Conservation (phyloP, 2,888 invertebrate species). For the Phaedon cochleariae region DNA sequence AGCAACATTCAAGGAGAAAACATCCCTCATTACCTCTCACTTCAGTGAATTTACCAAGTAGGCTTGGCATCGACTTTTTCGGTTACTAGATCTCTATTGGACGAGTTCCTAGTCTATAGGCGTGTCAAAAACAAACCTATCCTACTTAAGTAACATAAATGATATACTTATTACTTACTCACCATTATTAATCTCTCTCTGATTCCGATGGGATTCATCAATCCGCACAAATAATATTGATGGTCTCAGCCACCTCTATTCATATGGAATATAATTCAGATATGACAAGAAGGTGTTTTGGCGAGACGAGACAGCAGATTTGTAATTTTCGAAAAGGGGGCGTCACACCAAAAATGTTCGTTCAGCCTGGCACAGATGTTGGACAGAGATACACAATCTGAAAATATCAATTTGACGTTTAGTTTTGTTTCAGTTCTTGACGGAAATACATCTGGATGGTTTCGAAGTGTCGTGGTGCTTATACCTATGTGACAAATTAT, state of each 20-base stretch:
- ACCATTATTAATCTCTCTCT: constrained; percentile 5
- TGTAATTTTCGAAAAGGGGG: constrained; percentile 28
- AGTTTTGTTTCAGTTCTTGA: constrained; percentile 36
- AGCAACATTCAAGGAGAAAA: not conserved
- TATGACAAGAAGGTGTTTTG: constrained; percentile 28
- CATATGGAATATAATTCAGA: constrained; percentile 20
- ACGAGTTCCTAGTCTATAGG: constrained; percentile 25
- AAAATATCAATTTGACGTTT: constrained; percentile 31
- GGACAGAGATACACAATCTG: constrained; percentile 30
- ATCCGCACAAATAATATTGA: constrained; percentile 6
- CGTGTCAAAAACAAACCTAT: constrained; percentile 27
- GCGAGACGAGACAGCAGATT: constrained; percentile 29
- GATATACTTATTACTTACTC: too few relatives aligned
- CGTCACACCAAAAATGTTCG: constrained; percentile 25
- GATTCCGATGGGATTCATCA: constrained; percentile 22
- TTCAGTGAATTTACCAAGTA: not conserved
- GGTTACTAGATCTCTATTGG: constrained; percentile 29
- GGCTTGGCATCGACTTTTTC: constrained; percentile 30
- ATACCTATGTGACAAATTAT: not conserved
- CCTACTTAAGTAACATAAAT: too few relatives aligned
- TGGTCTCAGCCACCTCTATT: constrained; percentile 6
- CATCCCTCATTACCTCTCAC: not conserved
- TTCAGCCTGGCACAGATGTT: too few relatives aligned
- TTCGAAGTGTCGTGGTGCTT: not conserved
- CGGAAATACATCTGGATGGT: constrained; percentile 27